Percentiles rank a stretch among this genome's conserved stretches.
Conservation (phyloP, 2,113 vertebrate genomes). For the Sceloporus undulatus region DNA sequence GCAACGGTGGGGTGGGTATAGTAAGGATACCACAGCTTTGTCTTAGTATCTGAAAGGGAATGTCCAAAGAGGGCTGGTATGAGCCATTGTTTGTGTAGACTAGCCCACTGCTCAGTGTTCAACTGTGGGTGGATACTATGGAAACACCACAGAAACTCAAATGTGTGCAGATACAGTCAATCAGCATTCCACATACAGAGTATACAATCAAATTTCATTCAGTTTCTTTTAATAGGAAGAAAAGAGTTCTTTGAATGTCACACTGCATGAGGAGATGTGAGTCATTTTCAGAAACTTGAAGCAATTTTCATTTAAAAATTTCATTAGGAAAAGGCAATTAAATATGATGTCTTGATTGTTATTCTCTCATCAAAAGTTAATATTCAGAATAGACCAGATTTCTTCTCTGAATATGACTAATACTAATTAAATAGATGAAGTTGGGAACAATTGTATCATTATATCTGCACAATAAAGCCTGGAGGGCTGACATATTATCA, state of each 20-base stretch:
- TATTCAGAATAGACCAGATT: conserved; percentile 31
- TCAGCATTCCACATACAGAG: background rate
- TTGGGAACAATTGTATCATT: conserved; percentile 51
- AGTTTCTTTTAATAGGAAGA: conserved; percentile 27
- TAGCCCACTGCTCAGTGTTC: background rate
- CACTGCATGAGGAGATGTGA: conserved; percentile 38
- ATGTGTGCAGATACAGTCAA: background rate
- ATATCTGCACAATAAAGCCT: conserved; percentile 48
- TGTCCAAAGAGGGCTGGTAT: background rate
- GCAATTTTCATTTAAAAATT: conserved; percentile 56
- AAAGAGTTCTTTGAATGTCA: conserved; percentile 34
- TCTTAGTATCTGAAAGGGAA: background rate
- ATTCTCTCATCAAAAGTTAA: conserved; percentile 60
- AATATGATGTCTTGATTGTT: conserved; percentile 48
- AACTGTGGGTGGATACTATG: background rate
- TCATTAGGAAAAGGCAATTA: conserved; percentile 67
- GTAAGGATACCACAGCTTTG: background rate
- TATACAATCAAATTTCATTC: conserved; percentile 16
- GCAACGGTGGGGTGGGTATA: background rate
- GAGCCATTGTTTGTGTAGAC: background rate
- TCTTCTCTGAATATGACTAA: conserved; percentile 54
- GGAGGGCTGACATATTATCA: conserved; percentile 47
- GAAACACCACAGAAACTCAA: background rate
- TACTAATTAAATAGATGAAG: conserved; percentile 57
- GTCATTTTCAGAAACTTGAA: conserved; percentile 52